phyloP scores from a whole-genome alignment of 2,797 vertebrate species.

The Setipinna tenuifilis region DNA sequence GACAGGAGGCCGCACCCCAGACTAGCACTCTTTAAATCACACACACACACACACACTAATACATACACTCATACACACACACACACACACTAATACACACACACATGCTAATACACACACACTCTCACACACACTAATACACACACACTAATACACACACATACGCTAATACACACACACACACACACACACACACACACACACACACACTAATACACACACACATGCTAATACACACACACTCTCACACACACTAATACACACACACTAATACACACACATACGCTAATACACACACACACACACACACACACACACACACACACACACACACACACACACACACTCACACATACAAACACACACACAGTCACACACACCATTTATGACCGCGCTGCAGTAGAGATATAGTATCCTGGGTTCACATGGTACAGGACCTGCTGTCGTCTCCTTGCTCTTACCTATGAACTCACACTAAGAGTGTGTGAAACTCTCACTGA shows the following conservation, averaged over 20 bases:
- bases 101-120: background rate
- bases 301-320: too few relatives aligned
- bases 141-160: background rate
- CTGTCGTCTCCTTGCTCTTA: background rate
- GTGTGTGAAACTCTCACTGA: background rate
- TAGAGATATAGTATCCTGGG: background rate
- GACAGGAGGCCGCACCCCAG: background rate
- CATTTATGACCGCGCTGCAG: background rate
- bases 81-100: too few relatives aligned
- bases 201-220: background rate
- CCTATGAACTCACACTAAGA: background rate
- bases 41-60: background rate
- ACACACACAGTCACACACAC: too few relatives aligned
- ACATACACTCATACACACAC: background rate
- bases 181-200: too few relatives aligned
- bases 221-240: too few relatives aligned
- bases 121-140: too few relatives aligned
- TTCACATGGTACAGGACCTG: background rate
- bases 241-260: too few relatives aligned
- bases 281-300: background rate
- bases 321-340: background rate
- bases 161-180: background rate
- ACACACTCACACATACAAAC: too few relatives aligned
- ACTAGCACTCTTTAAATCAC: background rate
- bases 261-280: too few relatives aligned